Conservation (phyloP, 2,797 vertebrate species). For the Coregonus sp. region DNA sequence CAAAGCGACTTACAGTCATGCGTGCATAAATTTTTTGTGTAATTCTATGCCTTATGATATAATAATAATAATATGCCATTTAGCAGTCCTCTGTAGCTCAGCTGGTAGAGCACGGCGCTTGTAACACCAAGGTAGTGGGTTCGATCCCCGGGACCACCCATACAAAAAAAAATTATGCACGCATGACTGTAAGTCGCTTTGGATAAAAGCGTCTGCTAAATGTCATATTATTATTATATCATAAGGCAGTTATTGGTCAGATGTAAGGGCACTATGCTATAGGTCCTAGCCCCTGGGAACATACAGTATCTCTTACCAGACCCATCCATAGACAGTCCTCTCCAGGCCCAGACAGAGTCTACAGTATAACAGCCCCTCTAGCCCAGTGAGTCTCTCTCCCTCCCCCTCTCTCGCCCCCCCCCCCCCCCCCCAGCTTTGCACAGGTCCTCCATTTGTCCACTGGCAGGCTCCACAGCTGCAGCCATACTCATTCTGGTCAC, state of each 20-base stretch:
- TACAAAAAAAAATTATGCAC: no score
- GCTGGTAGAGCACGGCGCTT: no score
- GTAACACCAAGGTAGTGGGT: no score
- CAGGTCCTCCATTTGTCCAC: constrained; percentile 8
- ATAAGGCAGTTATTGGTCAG: background rate
- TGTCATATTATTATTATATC: background rate
- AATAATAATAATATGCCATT: no score
- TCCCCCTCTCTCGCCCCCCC: background rate
- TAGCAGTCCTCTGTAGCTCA: no score
- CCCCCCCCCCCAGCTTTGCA: background rate
- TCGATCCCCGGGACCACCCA: no score
- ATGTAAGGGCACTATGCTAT: background rate
- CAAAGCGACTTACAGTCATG: no score
- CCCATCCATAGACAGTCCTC: background rate
- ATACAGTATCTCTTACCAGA: background rate
- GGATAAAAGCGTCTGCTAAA: no score
- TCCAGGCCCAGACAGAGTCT: background rate
- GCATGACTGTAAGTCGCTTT: no score
- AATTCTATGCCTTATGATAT: no score
- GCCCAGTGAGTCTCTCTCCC: background rate
- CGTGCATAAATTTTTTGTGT: no score
- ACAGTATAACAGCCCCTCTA: background rate
- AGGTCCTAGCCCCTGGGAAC: background rate
- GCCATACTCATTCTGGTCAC: constrained; percentile 11
- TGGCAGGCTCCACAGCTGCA: constrained; percentile 18